phyloP scores from a whole-genome alignment of 1,140 invertebrate species.

The Contarinia nasturtii region DNA sequence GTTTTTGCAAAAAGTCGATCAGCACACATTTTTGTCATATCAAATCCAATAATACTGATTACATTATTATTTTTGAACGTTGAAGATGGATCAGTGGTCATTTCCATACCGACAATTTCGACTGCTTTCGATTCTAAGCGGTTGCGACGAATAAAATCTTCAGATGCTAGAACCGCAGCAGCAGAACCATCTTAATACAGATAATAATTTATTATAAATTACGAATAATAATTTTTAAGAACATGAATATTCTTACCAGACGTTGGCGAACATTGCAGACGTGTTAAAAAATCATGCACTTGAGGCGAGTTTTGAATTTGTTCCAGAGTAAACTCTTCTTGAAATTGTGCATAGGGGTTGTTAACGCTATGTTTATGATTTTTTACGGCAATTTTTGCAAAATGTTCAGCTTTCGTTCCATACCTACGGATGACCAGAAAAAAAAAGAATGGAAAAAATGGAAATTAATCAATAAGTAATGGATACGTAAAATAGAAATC shows the following conservation, averaged over 20 bases:
- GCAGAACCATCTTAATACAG: slow-evolving; percentile 93
- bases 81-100: slow-evolving; percentile 76
- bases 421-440: no score
- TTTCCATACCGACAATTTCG: slow-evolving; percentile 90
- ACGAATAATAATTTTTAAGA: no score
- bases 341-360: slow-evolving; percentile 90
- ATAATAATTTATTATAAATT: no score
- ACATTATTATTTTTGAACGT: slow-evolving; percentile 69
- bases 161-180: slow-evolving; percentile 75
- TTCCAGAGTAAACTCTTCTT: slow-evolving; percentile 72
- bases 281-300: slow-evolving; percentile 79
- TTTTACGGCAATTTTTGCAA: slow-evolving; percentile 95
- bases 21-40: slow-evolving; percentile 82
- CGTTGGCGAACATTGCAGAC: slow-evolving; percentile 92
- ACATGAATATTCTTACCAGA: no score
- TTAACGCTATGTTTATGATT: slow-evolving; percentile 94
- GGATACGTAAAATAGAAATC: no score
- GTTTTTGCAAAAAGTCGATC: slow-evolving; percentile 63
- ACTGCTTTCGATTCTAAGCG: slow-evolving; percentile 71
- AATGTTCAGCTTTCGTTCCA: slow-evolving; percentile 78
- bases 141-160: slow-evolving; percentile 72
- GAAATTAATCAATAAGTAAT: no score
- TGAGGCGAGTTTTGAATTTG: slow-evolving; percentile 70
- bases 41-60: slow-evolving; percentile 86
- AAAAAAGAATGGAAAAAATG: no score